Percentiles rank a stretch among this genome's conserved stretches.
phyloP scores from a whole-genome alignment of 2,113 vertebrate species.

The Festucalex cinctus region DNA sequence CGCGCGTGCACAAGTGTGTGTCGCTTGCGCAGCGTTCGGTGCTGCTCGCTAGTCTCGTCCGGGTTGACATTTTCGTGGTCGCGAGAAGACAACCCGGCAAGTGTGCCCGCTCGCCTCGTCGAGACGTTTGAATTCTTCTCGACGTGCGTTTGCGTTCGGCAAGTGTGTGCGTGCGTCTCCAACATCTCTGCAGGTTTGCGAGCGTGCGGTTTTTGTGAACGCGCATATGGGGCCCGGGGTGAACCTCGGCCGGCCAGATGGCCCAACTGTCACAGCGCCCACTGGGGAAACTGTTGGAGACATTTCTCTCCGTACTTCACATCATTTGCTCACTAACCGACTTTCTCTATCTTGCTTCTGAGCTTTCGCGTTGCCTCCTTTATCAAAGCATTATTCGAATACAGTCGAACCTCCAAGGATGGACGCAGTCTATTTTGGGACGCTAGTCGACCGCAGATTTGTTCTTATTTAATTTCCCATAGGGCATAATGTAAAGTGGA shows the following conservation, averaged over 20 bases:
- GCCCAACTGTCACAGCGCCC: conserved; percentile 45
- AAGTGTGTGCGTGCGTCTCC: not conserved
- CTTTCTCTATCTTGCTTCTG: not conserved
- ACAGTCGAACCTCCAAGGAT: not conserved
- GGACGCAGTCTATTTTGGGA: not conserved
- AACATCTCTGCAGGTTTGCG: conserved; percentile 5
- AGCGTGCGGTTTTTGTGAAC: conserved; percentile 27
- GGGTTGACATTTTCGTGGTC: conserved; percentile 64
- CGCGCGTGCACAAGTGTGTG: conserved; percentile 5
- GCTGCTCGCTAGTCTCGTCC: conserved; percentile 54
- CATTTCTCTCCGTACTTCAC: conserved; percentile 18
- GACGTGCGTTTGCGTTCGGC: not conserved
- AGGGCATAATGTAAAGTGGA: not conserved
- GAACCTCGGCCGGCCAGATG: conserved; percentile 58
- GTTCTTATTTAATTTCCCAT: not conserved
- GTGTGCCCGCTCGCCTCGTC: conserved; percentile 14
- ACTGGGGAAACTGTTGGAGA: conserved; percentile 42
- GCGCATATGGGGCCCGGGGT: conserved; percentile 48
- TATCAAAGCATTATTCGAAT: not conserved
- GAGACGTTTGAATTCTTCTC: conserved; percentile 8
- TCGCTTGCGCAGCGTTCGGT: conserved; percentile 42
- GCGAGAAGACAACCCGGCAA: conserved; percentile 33
- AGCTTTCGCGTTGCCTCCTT: not conserved
- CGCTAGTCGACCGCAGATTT: not conserved
- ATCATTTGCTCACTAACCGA: not conserved